Percentiles rank a stretch among this genome's conserved stretches.
These are phyloP conservation scores for Anabacerthia variegaticeps DNA, from an alignment of 2,797 vertebrate genomes.

Conservation along the genomic window DNA sequence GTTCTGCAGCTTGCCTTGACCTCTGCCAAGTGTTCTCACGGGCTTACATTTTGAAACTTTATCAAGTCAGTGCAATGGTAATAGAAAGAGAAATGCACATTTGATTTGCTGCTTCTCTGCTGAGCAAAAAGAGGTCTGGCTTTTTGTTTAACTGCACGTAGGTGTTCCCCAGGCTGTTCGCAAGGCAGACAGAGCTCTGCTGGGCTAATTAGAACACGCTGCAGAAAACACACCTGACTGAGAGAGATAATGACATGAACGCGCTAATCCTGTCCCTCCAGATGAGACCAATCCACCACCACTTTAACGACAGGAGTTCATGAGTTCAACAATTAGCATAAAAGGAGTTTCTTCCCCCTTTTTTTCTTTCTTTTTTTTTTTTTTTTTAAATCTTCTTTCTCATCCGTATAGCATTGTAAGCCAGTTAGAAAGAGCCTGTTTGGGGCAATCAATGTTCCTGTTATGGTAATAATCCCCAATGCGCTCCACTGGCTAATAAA, in stretches of 20 bases:
- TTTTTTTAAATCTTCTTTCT: background rate
- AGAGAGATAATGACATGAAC: background rate
- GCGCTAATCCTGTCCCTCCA: slow-evolving; percentile 5
- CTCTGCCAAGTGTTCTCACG: background rate
- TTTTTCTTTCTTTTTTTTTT: background rate
- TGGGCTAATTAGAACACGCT: background rate
- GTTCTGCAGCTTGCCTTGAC: background rate
- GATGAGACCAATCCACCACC: background rate
- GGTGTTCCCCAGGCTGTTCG: background rate
- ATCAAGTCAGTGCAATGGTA: background rate
- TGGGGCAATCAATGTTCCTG: background rate
- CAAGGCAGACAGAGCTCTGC: background rate
- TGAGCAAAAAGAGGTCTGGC: background rate
- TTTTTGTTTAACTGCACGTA: background rate
- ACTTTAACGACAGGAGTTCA: background rate
- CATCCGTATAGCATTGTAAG: background rate
- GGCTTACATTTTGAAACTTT: background rate
- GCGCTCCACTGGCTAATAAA: background rate
- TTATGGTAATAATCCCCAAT: background rate
- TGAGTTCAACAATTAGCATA: background rate
- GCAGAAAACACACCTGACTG: background rate
- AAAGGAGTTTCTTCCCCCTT: background rate
- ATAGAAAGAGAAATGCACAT: background rate
- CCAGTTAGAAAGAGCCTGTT: background rate
- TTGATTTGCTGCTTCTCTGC: background rate